These are phyloP conservation scores for Mythimna lalbum DNA, from an alignment of 2,888 invertebrate species.

Conservation along the genomic window DNA sequence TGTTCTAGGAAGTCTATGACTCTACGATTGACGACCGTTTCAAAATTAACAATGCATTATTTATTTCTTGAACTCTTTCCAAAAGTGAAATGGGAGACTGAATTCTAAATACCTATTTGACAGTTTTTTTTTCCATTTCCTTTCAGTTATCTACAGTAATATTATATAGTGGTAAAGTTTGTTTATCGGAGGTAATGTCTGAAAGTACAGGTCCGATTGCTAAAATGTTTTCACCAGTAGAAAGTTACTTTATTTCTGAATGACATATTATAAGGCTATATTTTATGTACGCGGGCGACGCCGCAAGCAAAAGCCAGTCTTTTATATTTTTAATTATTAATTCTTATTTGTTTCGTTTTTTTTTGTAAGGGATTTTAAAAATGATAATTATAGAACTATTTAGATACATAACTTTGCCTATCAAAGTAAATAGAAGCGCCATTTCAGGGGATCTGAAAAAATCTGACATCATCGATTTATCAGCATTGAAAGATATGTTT, in stretches of 20 bases:
- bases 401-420: neutral
- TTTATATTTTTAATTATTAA: neutral
- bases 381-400: neutral
- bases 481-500: neutral
- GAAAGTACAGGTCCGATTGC: no score
- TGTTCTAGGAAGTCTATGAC: slow-evolving; percentile 31
- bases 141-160: neutral
- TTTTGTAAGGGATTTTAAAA: neutral
- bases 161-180: no score
- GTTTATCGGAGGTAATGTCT: no score
- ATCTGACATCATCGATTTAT: neutral
- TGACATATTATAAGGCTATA: no score
- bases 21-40: slow-evolving; percentile 1
- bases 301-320: no score
- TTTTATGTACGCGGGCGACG: no score
- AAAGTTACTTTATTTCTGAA: no score
- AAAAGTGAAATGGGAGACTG: slow-evolving; percentile 34
- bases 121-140: slow-evolving; percentile 20
- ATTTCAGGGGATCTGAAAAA: no score
- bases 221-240: no score
- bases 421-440: neutral
- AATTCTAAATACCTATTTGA: neutral
- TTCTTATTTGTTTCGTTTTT: neutral
- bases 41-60: slow-evolving; percentile 25
- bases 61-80: slow-evolving; percentile 46